phyloP scores from a whole-genome alignment of 1,140 invertebrate genomes.

The Teleogryllus occipitalis region DNA sequence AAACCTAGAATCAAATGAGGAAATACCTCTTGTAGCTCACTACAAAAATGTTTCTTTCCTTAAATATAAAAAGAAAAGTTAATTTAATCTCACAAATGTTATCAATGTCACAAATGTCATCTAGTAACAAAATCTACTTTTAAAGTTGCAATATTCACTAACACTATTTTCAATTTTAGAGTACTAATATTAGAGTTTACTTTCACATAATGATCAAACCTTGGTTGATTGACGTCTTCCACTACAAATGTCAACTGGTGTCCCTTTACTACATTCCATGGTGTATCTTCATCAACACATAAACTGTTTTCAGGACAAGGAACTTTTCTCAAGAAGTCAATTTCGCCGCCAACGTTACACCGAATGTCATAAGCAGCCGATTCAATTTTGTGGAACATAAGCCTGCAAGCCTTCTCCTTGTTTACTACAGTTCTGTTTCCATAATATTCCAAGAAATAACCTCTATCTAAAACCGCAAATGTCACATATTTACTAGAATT shows the following conservation, averaged over 20 bases:
- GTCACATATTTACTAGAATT: conserved; percentile 61
- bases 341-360: conserved; percentile 68
- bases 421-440: conserved; percentile 56
- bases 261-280: conserved; percentile 72
- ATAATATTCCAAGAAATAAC: conserved; percentile 83
- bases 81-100: too few species aligned
- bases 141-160: not conserved
- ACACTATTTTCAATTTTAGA: not conserved
- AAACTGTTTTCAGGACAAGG: conserved; percentile 71
- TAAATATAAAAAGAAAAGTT: too few species aligned
- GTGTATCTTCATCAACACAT: conserved; percentile 80
- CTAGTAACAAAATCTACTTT: not conserved
- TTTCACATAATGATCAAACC: conserved; percentile 44
- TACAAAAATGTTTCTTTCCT: too few species aligned
- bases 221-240: conserved; percentile 76
- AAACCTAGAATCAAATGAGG: conserved; percentile 53
- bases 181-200: not conserved
- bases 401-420: conserved; percentile 60
- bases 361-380: conserved; percentile 72
- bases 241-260: conserved; percentile 93
- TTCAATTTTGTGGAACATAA: conserved; percentile 80
- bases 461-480: conserved; percentile 76
- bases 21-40: not conserved
- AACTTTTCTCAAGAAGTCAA: conserved; percentile 77
- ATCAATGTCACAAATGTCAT: not conserved